Percentiles rank a stretch among this genome's conserved stretches.
Conservation (phyloP, 1,140 invertebrate species). For the Euwallacea similis region DNA sequence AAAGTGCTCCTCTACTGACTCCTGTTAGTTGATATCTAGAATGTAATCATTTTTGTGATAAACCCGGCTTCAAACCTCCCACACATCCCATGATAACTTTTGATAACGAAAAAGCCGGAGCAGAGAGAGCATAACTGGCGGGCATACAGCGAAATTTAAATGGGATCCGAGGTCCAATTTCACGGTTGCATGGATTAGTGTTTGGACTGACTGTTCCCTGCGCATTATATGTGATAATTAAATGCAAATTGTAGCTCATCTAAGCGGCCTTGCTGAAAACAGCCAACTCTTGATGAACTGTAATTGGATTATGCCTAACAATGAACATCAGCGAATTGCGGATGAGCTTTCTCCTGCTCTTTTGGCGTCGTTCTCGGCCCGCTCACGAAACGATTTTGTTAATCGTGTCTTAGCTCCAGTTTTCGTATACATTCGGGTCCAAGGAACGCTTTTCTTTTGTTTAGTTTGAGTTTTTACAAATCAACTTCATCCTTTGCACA, state of each 20-base stretch:
- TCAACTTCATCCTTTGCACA: no score
- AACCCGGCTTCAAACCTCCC: neutral
- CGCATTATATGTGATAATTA: slow-evolving; percentile 56
- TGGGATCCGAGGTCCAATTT: slow-evolving; percentile 45
- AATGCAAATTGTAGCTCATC: slow-evolving; percentile 54
- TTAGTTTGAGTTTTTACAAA: neutral
- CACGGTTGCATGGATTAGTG: slow-evolving; percentile 44
- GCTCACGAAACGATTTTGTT: slow-evolving; percentile 42
- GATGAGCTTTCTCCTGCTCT: slow-evolving; percentile 17
- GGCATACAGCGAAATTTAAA: slow-evolving; percentile 31
- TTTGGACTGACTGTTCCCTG: slow-evolving; percentile 48
- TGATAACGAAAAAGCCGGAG: slow-evolving; percentile 15
- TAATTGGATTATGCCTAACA: slow-evolving; percentile 53
- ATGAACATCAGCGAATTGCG: slow-evolving; percentile 39
- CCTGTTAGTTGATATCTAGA: no score
- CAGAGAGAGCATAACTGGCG: slow-evolving; percentile 3
- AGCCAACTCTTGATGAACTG: slow-evolving; percentile 53
- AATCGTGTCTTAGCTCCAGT: slow-evolving; percentile 29
- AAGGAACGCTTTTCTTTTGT: neutral
- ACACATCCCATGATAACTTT: neutral
- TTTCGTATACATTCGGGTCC: neutral
- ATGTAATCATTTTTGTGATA: no score
- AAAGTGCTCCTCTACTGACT: no score
- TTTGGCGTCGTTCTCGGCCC: slow-evolving; percentile 33
- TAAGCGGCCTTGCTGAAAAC: slow-evolving; percentile 52